phyloP scores from a whole-genome alignment of 2,113 vertebrate species.

The Trogon melanurus region DNA sequence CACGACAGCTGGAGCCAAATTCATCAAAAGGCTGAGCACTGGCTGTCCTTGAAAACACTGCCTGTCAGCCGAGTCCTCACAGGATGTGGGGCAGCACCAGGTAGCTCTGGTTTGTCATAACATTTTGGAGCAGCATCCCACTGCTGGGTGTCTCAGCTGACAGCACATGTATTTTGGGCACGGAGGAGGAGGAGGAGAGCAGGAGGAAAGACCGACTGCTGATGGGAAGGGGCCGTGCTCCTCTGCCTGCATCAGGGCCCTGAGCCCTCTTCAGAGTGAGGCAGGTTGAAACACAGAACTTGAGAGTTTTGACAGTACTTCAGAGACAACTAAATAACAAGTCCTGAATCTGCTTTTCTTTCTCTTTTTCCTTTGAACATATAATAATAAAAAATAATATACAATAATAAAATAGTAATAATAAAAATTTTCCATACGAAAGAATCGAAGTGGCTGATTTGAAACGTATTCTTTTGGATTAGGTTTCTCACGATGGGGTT shows the following conservation, averaged over 20 bases:
- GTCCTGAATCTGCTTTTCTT: not conserved
- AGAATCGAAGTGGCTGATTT: not conserved
- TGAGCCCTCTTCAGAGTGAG: fast-evolving
- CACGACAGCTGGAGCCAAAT: not conserved
- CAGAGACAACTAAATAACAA: not conserved
- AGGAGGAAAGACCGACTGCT: not conserved
- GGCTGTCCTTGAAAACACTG: not conserved
- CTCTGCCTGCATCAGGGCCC: not conserved
- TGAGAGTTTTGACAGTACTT: not conserved
- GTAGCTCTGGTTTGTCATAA: not conserved
- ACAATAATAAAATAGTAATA: not conserved
- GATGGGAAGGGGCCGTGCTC: not conserved
- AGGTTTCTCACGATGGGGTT: not conserved
- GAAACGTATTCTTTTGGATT: not conserved
- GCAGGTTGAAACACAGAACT: not conserved
- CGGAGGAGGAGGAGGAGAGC: not conserved
- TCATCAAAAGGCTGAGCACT: not conserved
- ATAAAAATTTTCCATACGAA: not conserved
- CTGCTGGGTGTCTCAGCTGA: not conserved
- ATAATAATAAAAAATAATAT: not conserved
- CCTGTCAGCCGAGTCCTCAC: not conserved
- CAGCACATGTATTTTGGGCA: fast-evolving
- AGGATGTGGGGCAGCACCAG: not conserved
- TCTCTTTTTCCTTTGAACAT: not conserved
- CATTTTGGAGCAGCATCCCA: not conserved